A percentile compares a stretch with the other conserved stretches of the same genome.
Evolutionary conservation across 2,113 vertebrate genomes (phyloP).

Genomic region (Dryoscopus gambensis): DNA sequence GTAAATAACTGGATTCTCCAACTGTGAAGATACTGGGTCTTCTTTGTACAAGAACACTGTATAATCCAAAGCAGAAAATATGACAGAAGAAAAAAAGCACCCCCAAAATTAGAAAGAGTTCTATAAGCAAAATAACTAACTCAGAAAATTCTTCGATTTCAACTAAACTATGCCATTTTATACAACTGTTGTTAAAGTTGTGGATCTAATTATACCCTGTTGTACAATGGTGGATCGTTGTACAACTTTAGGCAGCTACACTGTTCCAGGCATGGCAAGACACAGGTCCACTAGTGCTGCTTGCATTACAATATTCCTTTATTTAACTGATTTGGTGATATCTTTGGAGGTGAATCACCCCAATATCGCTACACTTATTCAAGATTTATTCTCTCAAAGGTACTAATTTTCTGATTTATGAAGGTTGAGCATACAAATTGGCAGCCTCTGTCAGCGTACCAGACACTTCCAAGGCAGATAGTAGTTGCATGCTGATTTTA

Average conservation of each 20-base stretch:
- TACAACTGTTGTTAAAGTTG: background rate
- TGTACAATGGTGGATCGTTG: background rate
- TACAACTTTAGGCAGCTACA: background rate
- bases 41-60: background rate
- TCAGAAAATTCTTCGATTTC: background rate
- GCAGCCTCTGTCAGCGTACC: background rate
- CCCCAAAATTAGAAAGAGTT: background rate
- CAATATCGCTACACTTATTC: fast-evolving
- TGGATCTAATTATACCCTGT: background rate
- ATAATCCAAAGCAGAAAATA: background rate
- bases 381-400: background rate
- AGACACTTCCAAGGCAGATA: background rate
- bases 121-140: background rate
- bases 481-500: background rate
- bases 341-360: background rate
- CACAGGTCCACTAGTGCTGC: background rate
- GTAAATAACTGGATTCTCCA: background rate
- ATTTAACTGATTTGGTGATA: background rate
- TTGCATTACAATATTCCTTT: background rate
- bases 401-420: background rate
- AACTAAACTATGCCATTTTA: background rate
- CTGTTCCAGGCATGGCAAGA: background rate
- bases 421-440: background rate
- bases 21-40: background rate
- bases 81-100: background rate